phyloP scores from a whole-genome alignment of 64 coral and sea anemone genomes.

The Pocillopora damicornis region DNA sequence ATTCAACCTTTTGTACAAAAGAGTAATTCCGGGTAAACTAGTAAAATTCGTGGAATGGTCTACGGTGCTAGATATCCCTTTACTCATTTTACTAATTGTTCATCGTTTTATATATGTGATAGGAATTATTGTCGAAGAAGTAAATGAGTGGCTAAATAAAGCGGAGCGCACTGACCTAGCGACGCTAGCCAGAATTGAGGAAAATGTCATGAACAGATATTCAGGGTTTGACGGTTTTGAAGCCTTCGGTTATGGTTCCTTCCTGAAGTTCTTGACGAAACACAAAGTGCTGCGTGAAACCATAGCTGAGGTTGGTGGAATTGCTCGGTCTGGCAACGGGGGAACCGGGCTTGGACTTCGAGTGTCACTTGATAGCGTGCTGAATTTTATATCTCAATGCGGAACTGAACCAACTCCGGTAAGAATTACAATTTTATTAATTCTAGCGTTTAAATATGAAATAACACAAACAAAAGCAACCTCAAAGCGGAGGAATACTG shows the following conservation, averaged over 20 bases:
- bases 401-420: constrained; percentile 52
- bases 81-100: not conserved
- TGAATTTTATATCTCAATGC: constrained; percentile 77
- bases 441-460: no score
- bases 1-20: no score
- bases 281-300: constrained; percentile 54
- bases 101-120: not conserved
- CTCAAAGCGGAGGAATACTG: no score
- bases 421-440: not conserved
- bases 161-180: constrained; percentile 40
- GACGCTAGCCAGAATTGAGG: constrained; percentile 63
- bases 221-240: constrained; percentile 67
- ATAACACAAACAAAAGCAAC: no score
- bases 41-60: no score
- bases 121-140: constrained; percentile 46
- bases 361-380: constrained; percentile 23
- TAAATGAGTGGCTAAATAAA: constrained; percentile 63
- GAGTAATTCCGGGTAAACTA: no score
- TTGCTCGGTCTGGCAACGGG: not conserved
- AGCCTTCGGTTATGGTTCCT: constrained; percentile 69
- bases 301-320: constrained; percentile 36
- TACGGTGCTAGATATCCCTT: no score
- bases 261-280: constrained; percentile 62
- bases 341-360: not conserved
- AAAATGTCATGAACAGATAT: constrained; percentile 35